Base-by-base conservation (phyloP, 2,113 vertebrate genomes). In the Trogon surrucura region DNA sequence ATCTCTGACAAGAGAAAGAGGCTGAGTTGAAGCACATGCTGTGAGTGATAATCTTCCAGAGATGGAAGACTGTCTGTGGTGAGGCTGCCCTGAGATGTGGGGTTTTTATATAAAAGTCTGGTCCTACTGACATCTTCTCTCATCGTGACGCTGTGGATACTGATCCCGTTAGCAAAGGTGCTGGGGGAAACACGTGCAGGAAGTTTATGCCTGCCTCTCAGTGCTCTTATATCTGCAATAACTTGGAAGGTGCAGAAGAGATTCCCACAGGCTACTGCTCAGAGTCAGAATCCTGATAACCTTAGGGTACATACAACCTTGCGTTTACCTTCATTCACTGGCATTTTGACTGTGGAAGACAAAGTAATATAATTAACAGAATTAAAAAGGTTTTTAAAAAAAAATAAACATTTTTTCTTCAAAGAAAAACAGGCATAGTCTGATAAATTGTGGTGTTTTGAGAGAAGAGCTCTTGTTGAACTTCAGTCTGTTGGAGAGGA, bases 381-480 rank as follows among this genome's bases (percentile, higher is more conserved):
- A 47, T 38, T 32, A 22, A 45, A 62, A 54, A 44, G 7, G 11
- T 50, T 50, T 50, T 50, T 19, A 22, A 22, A 41, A 11, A 41
- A 41, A 41, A 51, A 51, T 25, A 11, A 20, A 5, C 25, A 25
- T 51, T 54, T 29, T 54, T 54, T 54, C 41, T 41, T 41, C 21
- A 62, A 58, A 65, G 22, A 23, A 62, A 75, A 75, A 7, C 11
- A 38, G 34, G 2, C 2, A 2, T 50, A 54, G 20, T 56, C 38
- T 84, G 66, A 51, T 72, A 71, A 77, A 67, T 91, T 56, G 45
- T 72, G 29, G 4, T 61, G 30, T 69, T 94, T 96, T 93, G 74
- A 92, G 85, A 93, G 38, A 47, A 80, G 56, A 81, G n/a, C 20
- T 89, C 19, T 73, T 88, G 84, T 80, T 94, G 47, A 95, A 81